Conservation (phyloP, 2,888 invertebrate genomes). For the Tetranychus truncatus region DNA sequence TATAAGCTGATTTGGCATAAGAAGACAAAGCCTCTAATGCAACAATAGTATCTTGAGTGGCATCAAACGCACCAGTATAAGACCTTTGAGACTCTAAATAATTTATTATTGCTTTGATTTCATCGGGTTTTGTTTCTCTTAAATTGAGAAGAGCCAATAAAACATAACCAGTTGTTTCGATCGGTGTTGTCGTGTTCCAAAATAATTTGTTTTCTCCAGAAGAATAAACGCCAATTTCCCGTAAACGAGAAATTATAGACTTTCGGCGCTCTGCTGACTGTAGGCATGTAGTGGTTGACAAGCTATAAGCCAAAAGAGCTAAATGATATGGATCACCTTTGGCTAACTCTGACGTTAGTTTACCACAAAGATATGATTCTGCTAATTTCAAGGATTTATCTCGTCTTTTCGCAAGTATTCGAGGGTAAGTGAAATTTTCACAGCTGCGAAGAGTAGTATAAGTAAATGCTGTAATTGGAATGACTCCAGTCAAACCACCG, state of each 20-base stretch:
- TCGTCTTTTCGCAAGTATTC: not conserved
- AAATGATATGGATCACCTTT: slow-evolving; percentile 19
- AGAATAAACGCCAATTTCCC: not conserved
- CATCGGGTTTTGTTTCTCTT: not conserved
- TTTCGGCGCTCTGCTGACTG: not conserved
- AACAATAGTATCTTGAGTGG: slow-evolving; percentile 32
- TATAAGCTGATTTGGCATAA: not conserved
- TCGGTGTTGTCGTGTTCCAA: slow-evolving; percentile 20
- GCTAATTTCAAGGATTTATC: not conserved
- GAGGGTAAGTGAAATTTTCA: slow-evolving; percentile 12
- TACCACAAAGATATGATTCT: not conserved
- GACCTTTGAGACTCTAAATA: slow-evolving; percentile 30
- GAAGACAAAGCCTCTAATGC: slow-evolving; percentile 31
- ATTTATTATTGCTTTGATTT: slow-evolving; percentile 27
- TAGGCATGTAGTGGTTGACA: slow-evolving; percentile 10
- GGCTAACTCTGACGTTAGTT: not conserved
- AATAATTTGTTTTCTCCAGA: slow-evolving; percentile 14
- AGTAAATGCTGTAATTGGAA: slow-evolving; percentile 26
- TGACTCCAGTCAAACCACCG: slow-evolving; percentile 26
- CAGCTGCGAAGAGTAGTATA: slow-evolving; percentile 22
- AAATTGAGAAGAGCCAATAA: slow-evolving; percentile 23
- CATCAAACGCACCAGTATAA: slow-evolving; percentile 32
- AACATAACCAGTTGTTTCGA: slow-evolving; percentile 30
- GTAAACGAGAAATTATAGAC: slow-evolving; percentile 9
- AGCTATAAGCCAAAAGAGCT: slow-evolving; percentile 26